Percentiles rank a stretch among this genome's conserved stretches.
These are phyloP conservation scores for Dryadula phaetusa DNA, from an alignment of 2,888 invertebrate genomes.

Conservation along the genomic window DNA sequence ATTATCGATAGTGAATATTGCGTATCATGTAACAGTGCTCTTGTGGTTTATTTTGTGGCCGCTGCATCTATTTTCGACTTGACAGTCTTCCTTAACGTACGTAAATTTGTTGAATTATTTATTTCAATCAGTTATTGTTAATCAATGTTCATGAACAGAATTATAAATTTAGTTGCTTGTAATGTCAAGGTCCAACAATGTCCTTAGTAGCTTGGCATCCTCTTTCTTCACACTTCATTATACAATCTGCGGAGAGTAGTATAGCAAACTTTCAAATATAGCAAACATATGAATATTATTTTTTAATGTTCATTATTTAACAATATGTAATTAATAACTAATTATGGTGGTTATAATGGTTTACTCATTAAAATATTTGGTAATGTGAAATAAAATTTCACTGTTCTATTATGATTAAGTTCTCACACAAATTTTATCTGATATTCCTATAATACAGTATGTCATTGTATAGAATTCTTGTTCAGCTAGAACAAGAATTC, in stretches of 20 bases:
- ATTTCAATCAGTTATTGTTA: slow-evolving; percentile 13
- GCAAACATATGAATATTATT: background rate
- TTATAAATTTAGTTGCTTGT: slow-evolving; percentile 29
- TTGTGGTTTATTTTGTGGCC: slow-evolving; percentile 76
- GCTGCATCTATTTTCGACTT: slow-evolving; percentile 71
- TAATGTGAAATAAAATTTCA: slow-evolving; percentile 22
- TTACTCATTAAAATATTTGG: slow-evolving; percentile 6
- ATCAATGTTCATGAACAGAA: background rate
- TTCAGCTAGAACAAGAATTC: too few relatives aligned
- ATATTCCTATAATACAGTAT: slow-evolving; percentile 25
- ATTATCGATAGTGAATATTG: slow-evolving; percentile 52
- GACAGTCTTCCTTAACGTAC: slow-evolving; percentile 59
- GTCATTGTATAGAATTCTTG: slow-evolving; percentile 20
- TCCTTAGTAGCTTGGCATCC: slow-evolving; percentile 29
- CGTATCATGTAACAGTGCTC: slow-evolving; percentile 72
- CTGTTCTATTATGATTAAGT: slow-evolving; percentile 24
- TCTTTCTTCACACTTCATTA: slow-evolving; percentile 14
- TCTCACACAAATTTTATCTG: slow-evolving; percentile 33
- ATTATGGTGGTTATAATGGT: background rate
- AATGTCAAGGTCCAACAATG: slow-evolving; percentile 41
- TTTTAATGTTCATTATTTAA: background rate
- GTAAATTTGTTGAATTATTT: slow-evolving; percentile 49
- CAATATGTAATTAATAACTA: slow-evolving; percentile 2
- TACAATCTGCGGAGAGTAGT: slow-evolving; percentile 3
- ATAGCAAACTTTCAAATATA: background rate